Conservation (phyloP, 2,888 invertebrate genomes). For the Therioaphis trifolii region DNA sequence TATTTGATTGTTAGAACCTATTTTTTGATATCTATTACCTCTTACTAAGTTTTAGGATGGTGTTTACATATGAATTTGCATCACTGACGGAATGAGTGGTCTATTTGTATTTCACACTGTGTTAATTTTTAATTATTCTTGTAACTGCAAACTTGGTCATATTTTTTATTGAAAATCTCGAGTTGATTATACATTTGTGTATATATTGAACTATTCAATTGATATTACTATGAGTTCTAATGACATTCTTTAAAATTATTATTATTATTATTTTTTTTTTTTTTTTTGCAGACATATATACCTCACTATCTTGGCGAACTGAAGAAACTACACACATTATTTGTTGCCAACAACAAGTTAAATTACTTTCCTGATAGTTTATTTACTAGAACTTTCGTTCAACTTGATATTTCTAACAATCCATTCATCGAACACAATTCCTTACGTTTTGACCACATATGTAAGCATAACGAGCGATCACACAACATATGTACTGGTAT, state of each 20-base stretch:
- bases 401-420: not conserved
- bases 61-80: no score
- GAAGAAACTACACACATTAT: not conserved
- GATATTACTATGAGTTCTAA: no score
- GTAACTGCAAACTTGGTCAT: no score
- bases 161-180: no score
- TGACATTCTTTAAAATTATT: not conserved
- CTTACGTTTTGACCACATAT: not conserved
- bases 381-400: not conserved
- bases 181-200: no score
- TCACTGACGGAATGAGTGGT: no score
- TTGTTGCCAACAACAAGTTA: not conserved
- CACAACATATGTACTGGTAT: not conserved
- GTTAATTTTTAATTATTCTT: no score
- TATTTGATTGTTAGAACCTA: no score
- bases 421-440: not conserved
- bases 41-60: no score
- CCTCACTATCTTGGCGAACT: constrained; percentile 4
- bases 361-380: constrained; percentile 1
- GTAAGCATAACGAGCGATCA: not conserved
- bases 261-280: not conserved
- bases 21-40: no score
- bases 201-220: no score
- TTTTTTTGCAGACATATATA: constrained; percentile 15
- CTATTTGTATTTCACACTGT: no score